Evolutionary conservation across 2,888 invertebrate species (phyloP).

Genomic region (Eupithecia exiguata): DNA sequence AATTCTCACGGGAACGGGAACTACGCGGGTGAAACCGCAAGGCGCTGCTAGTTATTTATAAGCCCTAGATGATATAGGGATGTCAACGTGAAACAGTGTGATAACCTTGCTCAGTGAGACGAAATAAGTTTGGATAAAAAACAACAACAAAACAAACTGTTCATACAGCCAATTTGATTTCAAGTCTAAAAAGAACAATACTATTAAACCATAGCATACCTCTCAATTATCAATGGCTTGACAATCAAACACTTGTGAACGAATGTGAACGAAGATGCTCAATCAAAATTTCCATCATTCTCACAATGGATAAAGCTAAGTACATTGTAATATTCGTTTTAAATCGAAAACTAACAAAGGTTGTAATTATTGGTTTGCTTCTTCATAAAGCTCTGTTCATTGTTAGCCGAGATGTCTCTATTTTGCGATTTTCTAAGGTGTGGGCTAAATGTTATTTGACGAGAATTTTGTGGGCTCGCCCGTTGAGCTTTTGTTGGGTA

Average conservation of each 20-base stretch:
- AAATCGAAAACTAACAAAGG: slow-evolving; percentile 74
- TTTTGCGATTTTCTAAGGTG: slow-evolving; percentile 83
- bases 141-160: neutral
- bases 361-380: slow-evolving; percentile 80
- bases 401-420: slow-evolving; percentile 77
- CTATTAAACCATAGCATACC: neutral
- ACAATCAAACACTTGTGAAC: slow-evolving; percentile 25
- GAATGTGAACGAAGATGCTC: slow-evolving; percentile 46
- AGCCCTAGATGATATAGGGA: no score
- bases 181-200: neutral
- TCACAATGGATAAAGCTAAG: slow-evolving; percentile 54
- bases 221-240: slow-evolving; percentile 12
- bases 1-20: no score
- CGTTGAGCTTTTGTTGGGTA: slow-evolving; percentile 71
- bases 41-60: no score
- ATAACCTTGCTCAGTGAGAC: neutral
- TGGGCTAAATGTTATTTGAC: slow-evolving; percentile 83
- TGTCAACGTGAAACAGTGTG: no score
- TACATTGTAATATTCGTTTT: slow-evolving; percentile 66
- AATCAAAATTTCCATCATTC: slow-evolving; percentile 63
- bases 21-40: no score
- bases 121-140: neutral
- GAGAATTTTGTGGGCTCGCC: slow-evolving; percentile 79
- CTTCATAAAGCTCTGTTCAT: slow-evolving; percentile 58
- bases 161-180: neutral